Evolutionary conservation across 2,113 vertebrate genomes (phyloP), one percentile per base, ranked within the genome.

Genomic region (Melanerpes aurifrons): DNA sequence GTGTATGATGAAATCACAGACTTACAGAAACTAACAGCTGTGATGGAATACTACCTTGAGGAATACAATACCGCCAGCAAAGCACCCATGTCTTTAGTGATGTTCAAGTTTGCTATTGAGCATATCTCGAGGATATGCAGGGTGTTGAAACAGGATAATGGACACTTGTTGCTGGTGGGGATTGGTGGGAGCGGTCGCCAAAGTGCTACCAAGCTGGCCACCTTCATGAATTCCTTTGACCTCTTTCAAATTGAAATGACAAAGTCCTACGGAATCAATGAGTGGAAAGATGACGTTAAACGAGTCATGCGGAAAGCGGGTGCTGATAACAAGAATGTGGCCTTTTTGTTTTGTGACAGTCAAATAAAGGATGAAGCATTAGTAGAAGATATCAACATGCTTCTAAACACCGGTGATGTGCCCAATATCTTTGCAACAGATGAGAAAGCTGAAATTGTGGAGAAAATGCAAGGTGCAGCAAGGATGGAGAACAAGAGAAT

Each of bases 31-130:
- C 97, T 99, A 82, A 98, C 98, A 4, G 35, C 59, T 0, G 96
- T 98, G 86, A 99, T 99, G 98, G 98, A 99, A 57, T 94, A 96
- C 88, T 99, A 99, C 82, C 97, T 99, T 21, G 98, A 98, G 26
- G 98, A 99, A 40, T 98, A 98, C 97, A 99, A 99, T 97, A 98
- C 95, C 19, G 74, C 97, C 91, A 99, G 98, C 98, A 99, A 98
- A 96, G 97, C 98, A 7, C 98, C 99, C 1, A 99, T 99, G 99
- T 97, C 98, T 48, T 96, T 99, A 69, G 99, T 99, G 28, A 99
- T 99, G 98, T 99, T 99, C 97, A 98, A 97, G 92, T 99, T 99
- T 68, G 98, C 98, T 57, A 98, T 99, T 8, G 99, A 99, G 92
- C 99, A 99, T 91, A 97, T 99, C 93, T 99, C 99, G 2, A 98